A percentile compares a stretch with the other conserved stretches of the same genome.
phyloP scores from a whole-genome alignment of 1,140 invertebrate genomes.

The Cecropterus lyciades region DNA sequence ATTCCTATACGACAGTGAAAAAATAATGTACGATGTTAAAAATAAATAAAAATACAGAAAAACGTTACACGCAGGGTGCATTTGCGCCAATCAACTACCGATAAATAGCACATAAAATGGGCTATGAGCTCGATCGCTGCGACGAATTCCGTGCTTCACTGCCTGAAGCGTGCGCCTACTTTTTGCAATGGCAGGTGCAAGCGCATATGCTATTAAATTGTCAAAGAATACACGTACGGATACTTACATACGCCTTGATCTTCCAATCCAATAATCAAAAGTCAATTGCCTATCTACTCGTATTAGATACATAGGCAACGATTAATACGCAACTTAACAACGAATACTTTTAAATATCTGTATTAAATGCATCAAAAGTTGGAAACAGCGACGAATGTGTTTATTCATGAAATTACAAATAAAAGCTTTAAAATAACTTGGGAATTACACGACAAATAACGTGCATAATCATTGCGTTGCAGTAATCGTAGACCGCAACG shows the following conservation, averaged over 20 bases:
- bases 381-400: slow-evolving; percentile 29
- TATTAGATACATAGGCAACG: slow-evolving; percentile 12
- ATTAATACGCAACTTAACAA: neutral
- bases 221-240: slow-evolving; percentile 71
- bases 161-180: slow-evolving; percentile 78
- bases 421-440: slow-evolving; percentile 51
- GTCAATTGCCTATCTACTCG: slow-evolving; percentile 46
- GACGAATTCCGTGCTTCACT: slow-evolving; percentile 77
- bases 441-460: slow-evolving; percentile 41
- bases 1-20: slow-evolving; percentile 18
- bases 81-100: slow-evolving; percentile 71
- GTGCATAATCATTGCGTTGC: slow-evolving; percentile 50
- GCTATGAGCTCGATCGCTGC: slow-evolving; percentile 63
- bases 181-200: slow-evolving; percentile 80
- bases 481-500: slow-evolving; percentile 71
- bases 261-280: slow-evolving; percentile 70
- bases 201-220: slow-evolving; percentile 82
- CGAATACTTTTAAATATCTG: neutral
- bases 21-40: slow-evolving; percentile 24
- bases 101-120: slow-evolving; percentile 81
- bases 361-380: slow-evolving; percentile 18
- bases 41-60: slow-evolving; percentile 34
- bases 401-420: slow-evolving; percentile 40
- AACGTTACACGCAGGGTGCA: slow-evolving; percentile 69
- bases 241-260: slow-evolving; percentile 56